Evolutionary conservation across 2,888 invertebrate genomes (phyloP).

Genomic region (Eulithis testata): DNA sequence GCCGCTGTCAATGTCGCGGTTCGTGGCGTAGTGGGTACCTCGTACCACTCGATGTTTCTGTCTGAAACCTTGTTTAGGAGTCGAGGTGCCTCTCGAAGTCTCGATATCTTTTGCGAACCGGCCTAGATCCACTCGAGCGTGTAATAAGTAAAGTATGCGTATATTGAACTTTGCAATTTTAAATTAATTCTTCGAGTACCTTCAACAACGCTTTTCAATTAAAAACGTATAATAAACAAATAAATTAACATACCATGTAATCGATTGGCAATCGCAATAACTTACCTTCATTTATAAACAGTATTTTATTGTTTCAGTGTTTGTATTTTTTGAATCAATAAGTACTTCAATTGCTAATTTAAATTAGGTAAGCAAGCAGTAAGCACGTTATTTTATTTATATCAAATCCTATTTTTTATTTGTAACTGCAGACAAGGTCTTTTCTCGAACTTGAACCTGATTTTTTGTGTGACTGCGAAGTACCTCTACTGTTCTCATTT

Average conservation of each 20-base stretch:
- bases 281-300: neutral
- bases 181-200: constrained; percentile 9
- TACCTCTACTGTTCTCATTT: too few relatives aligned
- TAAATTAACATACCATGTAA: constrained; percentile 9
- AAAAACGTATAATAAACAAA: constrained; percentile 15
- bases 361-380: too few relatives aligned
- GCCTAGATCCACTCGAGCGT: constrained; percentile 69
- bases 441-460: too few relatives aligned
- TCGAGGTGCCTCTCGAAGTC: constrained; percentile 74
- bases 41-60: constrained; percentile 2
- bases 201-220: constrained; percentile 14
- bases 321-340: too few relatives aligned
- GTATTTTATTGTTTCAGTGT: constrained; percentile 4
- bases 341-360: too few relatives aligned
- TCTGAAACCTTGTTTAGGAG: constrained; percentile 76
- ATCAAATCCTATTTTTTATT: too few relatives aligned
- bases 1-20: constrained; percentile 5
- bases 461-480: too few relatives aligned
- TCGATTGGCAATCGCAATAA: constrained; percentile 1
- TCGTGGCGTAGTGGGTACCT: constrained; percentile 31
- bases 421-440: too few relatives aligned
- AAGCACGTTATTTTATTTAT: too few relatives aligned
- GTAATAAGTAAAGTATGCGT: constrained; percentile 61
- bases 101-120: constrained; percentile 59
- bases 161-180: constrained; percentile 55